phyloP scores from a whole-genome alignment of 2,888 invertebrate species.

The Leptinotarsa juncta region DNA sequence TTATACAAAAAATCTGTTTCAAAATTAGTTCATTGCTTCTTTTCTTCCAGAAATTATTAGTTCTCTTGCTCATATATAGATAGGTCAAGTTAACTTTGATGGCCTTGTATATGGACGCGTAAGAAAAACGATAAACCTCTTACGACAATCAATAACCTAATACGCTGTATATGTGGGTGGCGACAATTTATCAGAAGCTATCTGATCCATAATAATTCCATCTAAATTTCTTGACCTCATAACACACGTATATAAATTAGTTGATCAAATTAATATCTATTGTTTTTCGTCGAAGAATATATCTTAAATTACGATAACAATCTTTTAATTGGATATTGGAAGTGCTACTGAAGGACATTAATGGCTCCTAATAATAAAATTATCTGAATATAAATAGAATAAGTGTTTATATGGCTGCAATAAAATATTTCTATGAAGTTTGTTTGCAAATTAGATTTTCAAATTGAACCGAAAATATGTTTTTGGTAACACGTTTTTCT shows the following conservation, averaged over 20 bases:
- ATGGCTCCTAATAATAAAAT: too few species aligned
- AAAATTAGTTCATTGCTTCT: too few species aligned
- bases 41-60: too few species aligned
- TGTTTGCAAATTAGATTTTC: too few species aligned
- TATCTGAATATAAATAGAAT: too few species aligned
- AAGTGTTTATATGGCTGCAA: too few species aligned
- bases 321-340: neutral
- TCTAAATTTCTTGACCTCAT: neutral
- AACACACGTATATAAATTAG: neutral
- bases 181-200: neutral
- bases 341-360: neutral
- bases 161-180: neutral
- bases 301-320: constrained; percentile 1
- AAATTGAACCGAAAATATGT: too few species aligned
- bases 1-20: too few species aligned
- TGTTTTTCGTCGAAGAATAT: neutral
- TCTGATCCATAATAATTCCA: constrained; percentile 8
- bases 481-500: too few species aligned
- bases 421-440: too few species aligned
- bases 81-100: neutral
- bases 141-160: neutral
- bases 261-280: neutral
- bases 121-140: neutral
- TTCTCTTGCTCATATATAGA: neutral
- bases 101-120: neutral